phyloP scores from a whole-genome alignment of 1,140 invertebrate species.

The Gonioctena quinquepunctata region DNA sequence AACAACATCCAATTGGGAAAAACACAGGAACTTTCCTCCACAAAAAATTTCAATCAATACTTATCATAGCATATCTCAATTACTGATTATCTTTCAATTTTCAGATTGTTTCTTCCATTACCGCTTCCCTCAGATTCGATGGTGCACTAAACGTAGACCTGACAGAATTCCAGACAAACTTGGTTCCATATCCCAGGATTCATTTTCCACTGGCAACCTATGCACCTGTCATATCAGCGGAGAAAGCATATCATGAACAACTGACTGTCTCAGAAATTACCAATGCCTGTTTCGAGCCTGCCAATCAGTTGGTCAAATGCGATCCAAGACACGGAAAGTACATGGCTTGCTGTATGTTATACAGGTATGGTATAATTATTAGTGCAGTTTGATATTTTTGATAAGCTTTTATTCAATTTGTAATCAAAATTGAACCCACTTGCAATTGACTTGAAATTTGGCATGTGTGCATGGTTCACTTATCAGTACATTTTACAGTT shows the following conservation, averaged over 20 bases:
- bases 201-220: constrained; percentile 81
- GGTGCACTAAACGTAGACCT: constrained; percentile 87
- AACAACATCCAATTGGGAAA: too few relatives aligned
- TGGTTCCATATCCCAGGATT: constrained; percentile 81
- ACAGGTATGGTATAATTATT: too few relatives aligned
- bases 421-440: too few relatives aligned
- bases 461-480: too few relatives aligned
- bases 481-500: too few relatives aligned
- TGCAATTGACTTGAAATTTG: too few relatives aligned
- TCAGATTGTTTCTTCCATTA: constrained; percentile 83
- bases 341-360: constrained; percentile 88
- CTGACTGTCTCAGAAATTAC: constrained; percentile 79
- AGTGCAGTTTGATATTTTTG: too few relatives aligned
- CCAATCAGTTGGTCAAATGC: constrained; percentile 87
- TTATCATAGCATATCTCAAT: too few relatives aligned
- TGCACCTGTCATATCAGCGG: constrained; percentile 77
- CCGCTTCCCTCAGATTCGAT: constrained; percentile 84
- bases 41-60: too few relatives aligned
- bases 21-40: too few relatives aligned
- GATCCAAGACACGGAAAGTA: constrained; percentile 80
- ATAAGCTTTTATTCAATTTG: too few relatives aligned
- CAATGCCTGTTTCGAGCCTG: constrained; percentile 80
- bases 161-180: constrained; percentile 88
- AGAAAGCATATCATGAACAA: constrained; percentile 83
- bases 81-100: too few relatives aligned